Base-by-base conservation (phyloP, 2,888 invertebrate species). In the Apamea anceps region DNA sequence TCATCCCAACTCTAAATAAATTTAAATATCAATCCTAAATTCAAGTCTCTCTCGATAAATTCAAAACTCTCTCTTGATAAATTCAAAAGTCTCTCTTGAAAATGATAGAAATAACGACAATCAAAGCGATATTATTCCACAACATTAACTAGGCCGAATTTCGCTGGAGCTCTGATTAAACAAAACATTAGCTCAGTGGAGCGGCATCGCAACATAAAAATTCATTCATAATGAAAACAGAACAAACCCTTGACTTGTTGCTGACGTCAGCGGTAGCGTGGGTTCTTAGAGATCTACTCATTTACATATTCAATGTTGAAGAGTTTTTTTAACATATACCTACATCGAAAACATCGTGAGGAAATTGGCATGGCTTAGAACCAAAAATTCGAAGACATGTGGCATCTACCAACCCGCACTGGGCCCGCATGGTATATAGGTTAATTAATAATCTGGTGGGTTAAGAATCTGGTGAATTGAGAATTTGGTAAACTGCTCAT, bases 231-330 rank as follows among this genome's bases (percentile, higher is more conserved):
- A 81, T 86, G 79, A 74, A 86, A 78, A 75, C 66, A 66, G 60
- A 75, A 84, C 62, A 54, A 84, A 85, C 72, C 74, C 76, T 87
- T 79, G 79, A 81, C 60, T 76, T 76, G 71, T 78, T 86, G 65
- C 72, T 85, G 77, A 88, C 89, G 80, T 88, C 86, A 80, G 25
- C 7, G 28, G 60, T 79, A n/a, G n/a, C 71, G 32, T 57, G 25
- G 70, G 32, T 66, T 51, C 28, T 70, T 21, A 65, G 18, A 32
- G 48, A 60, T 18, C 18, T 25, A n/a, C 15, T 48, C 57, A 54
- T 72, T 85, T 74, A 37, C n/a, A 37, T 45, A 37, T 65, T 57
- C 4, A 18, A 57, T 37, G 37, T 78, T 25, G 12, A 32, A 32
- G 7, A 8, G 25, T 25, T 62, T 63, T 62, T 51, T 54, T 21